Conservation (phyloP, 2,113 vertebrate genomes). For the Chionomys nivalis region DNA sequence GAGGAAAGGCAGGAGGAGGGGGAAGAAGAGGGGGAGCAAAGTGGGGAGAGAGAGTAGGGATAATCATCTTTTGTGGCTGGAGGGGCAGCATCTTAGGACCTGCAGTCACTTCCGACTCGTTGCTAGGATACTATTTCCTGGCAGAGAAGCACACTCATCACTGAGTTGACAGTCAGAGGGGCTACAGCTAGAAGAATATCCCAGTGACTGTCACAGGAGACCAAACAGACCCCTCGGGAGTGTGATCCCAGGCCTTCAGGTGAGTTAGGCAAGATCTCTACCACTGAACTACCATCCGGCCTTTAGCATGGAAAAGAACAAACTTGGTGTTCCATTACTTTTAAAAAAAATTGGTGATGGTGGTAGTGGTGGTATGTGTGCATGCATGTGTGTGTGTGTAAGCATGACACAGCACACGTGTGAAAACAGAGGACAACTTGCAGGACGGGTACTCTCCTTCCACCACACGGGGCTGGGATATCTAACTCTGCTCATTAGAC, state of each 20-base stretch:
- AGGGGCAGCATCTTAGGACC: not conserved
- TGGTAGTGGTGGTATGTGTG: not conserved
- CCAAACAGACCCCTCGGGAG: not conserved
- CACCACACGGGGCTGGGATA: not conserved
- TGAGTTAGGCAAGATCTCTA: not conserved
- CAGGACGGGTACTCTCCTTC: not conserved
- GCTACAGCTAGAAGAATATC: fast-evolving
- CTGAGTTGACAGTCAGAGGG: not conserved
- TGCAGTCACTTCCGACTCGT: not conserved
- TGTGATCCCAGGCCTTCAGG: not conserved
- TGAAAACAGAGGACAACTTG: not conserved
- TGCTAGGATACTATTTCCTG: not conserved
- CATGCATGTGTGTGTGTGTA: not conserved
- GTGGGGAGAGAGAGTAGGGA: not conserved
- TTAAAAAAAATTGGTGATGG: not conserved
- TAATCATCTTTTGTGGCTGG: not conserved
- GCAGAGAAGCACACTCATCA: not conserved
- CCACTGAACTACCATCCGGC: not conserved
- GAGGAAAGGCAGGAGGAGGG: not conserved
- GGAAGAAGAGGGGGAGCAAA: not conserved
- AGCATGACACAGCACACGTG: not conserved
- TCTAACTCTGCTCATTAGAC: too few relatives aligned
- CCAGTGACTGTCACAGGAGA: not conserved
- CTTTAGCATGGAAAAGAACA: not conserved
- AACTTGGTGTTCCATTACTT: not conserved